Conservation (phyloP, 2,888 invertebrate genomes). For the Lepidocyrtinus sp. region DNA sequence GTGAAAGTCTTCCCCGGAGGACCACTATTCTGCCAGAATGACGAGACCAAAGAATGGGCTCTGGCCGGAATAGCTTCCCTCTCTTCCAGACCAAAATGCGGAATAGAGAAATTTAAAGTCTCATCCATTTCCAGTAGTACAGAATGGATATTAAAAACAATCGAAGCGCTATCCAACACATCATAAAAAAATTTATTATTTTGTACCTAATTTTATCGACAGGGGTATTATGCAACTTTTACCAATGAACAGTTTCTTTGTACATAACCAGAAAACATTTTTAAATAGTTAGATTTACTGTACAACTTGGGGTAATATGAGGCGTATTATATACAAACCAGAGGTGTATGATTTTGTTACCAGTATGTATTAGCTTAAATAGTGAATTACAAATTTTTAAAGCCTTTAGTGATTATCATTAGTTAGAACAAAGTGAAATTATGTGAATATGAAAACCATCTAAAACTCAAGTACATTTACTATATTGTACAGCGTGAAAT, state of each 20-base stretch:
- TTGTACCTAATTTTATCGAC: constrained; percentile 7
- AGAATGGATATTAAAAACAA: constrained; percentile 87
- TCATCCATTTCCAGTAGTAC: constrained; percentile 82
- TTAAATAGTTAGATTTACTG: constrained; percentile 34
- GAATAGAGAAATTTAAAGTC: constrained; percentile 68
- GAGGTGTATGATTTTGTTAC: constrained; percentile 32
- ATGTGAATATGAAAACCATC: no score
- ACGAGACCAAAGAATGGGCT: constrained; percentile 83
- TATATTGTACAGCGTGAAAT: no score
- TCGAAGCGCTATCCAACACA: constrained; percentile 71
- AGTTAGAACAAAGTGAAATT: no score
- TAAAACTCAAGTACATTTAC: no score
- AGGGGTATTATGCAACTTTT: constrained; percentile 23
- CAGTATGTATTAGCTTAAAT: no score
- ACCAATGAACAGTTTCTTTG: constrained; percentile 6
- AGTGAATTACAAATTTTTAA: no score
- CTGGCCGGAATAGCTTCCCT: constrained; percentile 78
- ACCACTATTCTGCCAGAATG: constrained; percentile 85
- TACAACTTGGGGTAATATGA: constrained; percentile 46
- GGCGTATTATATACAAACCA: not conserved
- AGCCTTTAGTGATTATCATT: no score
- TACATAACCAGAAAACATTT: constrained; percentile 27
- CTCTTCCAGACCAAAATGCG: constrained; percentile 69
- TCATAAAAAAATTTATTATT: constrained; percentile 19
- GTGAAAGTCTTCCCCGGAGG: constrained; percentile 84